phyloP scores from a whole-genome alignment of 1,140 invertebrate species.

The Ctenoplectra terminalis region DNA sequence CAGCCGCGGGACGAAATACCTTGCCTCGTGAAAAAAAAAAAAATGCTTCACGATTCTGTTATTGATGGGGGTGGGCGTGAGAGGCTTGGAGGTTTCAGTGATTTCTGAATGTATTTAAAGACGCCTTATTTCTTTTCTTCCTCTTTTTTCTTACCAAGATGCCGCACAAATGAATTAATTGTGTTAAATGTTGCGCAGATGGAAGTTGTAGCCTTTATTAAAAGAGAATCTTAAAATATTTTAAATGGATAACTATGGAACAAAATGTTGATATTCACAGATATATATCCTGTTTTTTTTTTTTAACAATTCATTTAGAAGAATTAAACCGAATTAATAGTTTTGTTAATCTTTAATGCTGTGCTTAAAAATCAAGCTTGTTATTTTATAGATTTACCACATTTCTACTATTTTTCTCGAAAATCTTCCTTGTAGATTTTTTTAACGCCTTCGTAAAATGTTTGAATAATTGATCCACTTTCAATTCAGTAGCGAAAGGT shows the following conservation, averaged over 20 bases:
- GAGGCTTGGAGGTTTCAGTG: background rate
- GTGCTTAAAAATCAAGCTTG: no score
- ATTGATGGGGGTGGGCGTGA: background rate
- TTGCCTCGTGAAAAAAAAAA: background rate
- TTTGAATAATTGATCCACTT: no score
- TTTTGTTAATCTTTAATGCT: no score
- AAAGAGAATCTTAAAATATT: background rate
- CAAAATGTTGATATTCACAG: no score
- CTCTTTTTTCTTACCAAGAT: background rate
- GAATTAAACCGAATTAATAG: no score
- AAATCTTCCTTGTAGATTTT: no score
- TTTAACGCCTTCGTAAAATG: no score
- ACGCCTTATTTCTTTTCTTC: background rate
- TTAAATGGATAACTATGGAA: no score
- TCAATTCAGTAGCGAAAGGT: background rate
- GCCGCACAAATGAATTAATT: background rate
- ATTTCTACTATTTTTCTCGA: no score
- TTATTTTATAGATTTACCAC: no score
- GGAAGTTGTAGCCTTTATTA: background rate
- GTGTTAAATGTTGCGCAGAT: background rate
- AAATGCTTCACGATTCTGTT: background rate
- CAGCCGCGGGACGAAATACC: conserved; percentile 41
- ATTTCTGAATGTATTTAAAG: conserved; percentile 31
- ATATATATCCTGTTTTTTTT: no score
- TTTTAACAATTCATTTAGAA: no score